Evolutionary conservation across 2,113 vertebrate genomes (phyloP).

Genomic region (Tachysurus vachellii): DNA sequence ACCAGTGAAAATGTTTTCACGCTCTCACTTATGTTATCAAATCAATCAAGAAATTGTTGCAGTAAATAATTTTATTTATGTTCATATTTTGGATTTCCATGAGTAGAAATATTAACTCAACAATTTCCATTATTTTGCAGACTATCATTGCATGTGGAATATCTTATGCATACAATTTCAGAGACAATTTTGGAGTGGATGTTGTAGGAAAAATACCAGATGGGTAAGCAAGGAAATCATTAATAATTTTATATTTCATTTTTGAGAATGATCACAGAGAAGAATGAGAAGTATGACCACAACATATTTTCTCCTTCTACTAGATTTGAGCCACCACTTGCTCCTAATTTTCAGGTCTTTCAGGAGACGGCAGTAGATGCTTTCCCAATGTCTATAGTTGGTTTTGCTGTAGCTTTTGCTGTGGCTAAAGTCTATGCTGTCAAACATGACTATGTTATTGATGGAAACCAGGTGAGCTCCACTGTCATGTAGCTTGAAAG

Average conservation of each 20-base stretch:
- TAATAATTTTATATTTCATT: not conserved
- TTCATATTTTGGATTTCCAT: not conserved
- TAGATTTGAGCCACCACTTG: slow-evolving; percentile 81
- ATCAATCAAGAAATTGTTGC: not conserved
- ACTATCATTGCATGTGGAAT: slow-evolving; percentile 87
- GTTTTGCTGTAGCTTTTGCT: slow-evolving; percentile 89
- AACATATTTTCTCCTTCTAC: slow-evolving; percentile 43
- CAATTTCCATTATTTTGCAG: slow-evolving; percentile 62
- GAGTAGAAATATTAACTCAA: not conserved
- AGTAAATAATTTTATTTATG: not conserved
- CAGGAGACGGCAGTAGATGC: slow-evolving; percentile 75
- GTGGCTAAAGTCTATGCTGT: slow-evolving; percentile 92
- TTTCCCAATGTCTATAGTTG: slow-evolving; percentile 87
- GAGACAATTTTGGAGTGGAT: slow-evolving; percentile 73
- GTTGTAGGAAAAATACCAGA: slow-evolving; percentile 80
- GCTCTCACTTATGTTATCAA: not conserved
- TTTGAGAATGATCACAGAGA: not conserved
- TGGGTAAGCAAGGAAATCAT: slow-evolving; percentile 75
- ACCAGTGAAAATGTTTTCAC: not conserved
- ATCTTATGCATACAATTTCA: slow-evolving; percentile 82
- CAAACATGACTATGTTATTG: slow-evolving; percentile 89
- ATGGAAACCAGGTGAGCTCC: slow-evolving; percentile 86
- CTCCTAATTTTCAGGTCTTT: slow-evolving; percentile 75
- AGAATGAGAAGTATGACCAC: not conserved
- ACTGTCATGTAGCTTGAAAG: not conserved